Base-by-base conservation (phyloP, 1,140 invertebrate species). In the Lepidotrigona ventralis region DNA sequence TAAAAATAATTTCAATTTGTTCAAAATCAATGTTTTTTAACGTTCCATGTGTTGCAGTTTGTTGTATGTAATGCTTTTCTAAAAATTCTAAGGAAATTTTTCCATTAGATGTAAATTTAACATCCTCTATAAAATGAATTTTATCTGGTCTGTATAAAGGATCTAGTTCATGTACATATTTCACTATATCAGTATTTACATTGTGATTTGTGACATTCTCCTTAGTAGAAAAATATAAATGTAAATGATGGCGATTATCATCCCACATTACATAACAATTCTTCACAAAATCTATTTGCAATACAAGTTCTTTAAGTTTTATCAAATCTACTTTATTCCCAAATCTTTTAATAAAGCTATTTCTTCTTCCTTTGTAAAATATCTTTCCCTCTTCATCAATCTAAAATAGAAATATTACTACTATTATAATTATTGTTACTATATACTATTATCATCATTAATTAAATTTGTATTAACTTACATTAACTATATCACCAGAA, bases 281-380 rank as follows among this genome's bases (percentile, higher is more conserved):
- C 81, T 93, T 91, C 51, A 96, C 90, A 86, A 90, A 91, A 63
- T 92, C 90, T 88, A 94, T 92, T 84, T 93, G 90, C 88, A 93
- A 92, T 17, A 94, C 92, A 74, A 93, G 93, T 87, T 93, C 91
- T 93, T 97, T 96, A 70, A 98, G 95, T 73, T 94, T 90, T 53
- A 92, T 88, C 53, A 97, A 91, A 90, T 95, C 95, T 29, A 97
- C 89, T 92, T 96, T 96, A 85, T 96, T 95, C 4, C 97, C 97
- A 93, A 96, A 96, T 91, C 97, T 93, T 93, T 98, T 98, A n/a
- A 97, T 93, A 63, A 95, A 91, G 84, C 95, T 94, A 93, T 97
- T 96, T 85, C 92, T 94, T 76, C 97, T 94, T 19, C 96, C 95
- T 87, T 95, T 93, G 86, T 96, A 97, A 88, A 95, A 95, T n/a